Base-by-base conservation (phyloP, 2,113 vertebrate species). In the Ceyx margarethae region DNA sequence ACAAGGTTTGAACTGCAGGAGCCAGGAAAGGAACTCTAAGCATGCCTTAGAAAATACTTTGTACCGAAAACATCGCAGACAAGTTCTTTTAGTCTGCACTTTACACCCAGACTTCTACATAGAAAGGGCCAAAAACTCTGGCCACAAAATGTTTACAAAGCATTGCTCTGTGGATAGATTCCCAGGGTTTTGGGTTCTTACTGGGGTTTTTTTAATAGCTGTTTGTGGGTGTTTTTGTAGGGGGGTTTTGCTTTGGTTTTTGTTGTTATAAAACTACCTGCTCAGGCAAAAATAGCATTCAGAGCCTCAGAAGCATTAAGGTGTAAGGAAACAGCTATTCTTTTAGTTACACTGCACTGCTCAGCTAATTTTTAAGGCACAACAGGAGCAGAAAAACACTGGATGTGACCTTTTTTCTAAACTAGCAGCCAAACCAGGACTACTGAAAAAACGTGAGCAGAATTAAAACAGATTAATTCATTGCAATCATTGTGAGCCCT, bases 401-500 rank as follows among this genome's bases (percentile, higher is more conserved):
- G 9, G 20, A 58, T 19, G 6, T 13, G 7, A 28, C 28, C 6
- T 68, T 21, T 82, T 43, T 60, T 46, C 25, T 4, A 23, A 81
- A 19, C 15, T 66, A 8, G 10, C 31, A 71, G 37, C 11, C 51
- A 73, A 73, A 43, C 5, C n/a, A 64, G 11, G 33, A 80, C n/a
- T 20, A 31, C 21, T 42, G 5, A 13, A 68, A 72, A n/a, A 64
- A 46, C 9, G 37, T 54, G 3, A 56, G 19, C 11, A 42, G 56
- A 71, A 77, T 33, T 51, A 45, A 81, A 43, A 50, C 0, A 9
- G 10, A 10, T 56, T 31, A 64, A 65, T 61, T 53, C 5, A 2
- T 43, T 31, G 15, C 53, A 64, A 40, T 5, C 11, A 19, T 12
- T 2, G 0, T 0, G 4, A 85, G 15, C 25, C 48, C 62, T 58